Evolutionary conservation across 2,797 vertebrate species (phyloP).

Genomic region (Anas georgica): DNA sequence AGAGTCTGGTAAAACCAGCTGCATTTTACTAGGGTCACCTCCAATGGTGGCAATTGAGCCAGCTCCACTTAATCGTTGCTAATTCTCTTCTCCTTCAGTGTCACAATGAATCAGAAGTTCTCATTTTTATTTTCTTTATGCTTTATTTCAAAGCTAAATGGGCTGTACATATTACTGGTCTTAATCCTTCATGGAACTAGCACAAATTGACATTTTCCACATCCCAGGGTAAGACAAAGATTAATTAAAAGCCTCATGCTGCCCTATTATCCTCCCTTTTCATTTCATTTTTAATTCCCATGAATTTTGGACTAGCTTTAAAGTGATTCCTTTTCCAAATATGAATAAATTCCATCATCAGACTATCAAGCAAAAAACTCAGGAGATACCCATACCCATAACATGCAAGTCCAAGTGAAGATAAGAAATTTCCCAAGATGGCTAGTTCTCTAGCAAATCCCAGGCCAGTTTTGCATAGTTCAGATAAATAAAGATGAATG

Average conservation of each 20-base stretch:
- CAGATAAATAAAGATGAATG: constrained; percentile 25
- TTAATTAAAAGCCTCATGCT: constrained; percentile 67
- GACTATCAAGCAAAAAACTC: neutral
- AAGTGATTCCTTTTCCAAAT: constrained; percentile 26
- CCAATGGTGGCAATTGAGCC: neutral
- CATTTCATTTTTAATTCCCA: constrained; percentile 41
- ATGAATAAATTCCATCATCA: neutral
- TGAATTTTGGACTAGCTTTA: constrained; percentile 36
- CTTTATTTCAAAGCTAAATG: constrained; percentile 62
- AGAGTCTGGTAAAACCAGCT: neutral
- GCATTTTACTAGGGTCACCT: constrained; percentile 41
- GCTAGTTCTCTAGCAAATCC: neutral
- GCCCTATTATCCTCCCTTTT: constrained; percentile 36
- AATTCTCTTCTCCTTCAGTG: constrained; percentile 34
- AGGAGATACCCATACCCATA: neutral
- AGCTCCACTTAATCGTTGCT: constrained; percentile 12
- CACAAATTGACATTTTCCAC: constrained; percentile 60
- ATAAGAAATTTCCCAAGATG: neutral
- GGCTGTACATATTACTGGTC: constrained; percentile 35
- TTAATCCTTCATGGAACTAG: constrained; percentile 59
- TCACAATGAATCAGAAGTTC: constrained; percentile 54
- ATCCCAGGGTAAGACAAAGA: constrained; percentile 58
- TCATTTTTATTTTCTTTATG: constrained; percentile 65
- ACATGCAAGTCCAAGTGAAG: neutral
- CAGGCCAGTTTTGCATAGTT: neutral